These are phyloP conservation scores for Diorhabda carinulata DNA, from an alignment of 1,140 invertebrate species.

Conservation along the genomic window DNA sequence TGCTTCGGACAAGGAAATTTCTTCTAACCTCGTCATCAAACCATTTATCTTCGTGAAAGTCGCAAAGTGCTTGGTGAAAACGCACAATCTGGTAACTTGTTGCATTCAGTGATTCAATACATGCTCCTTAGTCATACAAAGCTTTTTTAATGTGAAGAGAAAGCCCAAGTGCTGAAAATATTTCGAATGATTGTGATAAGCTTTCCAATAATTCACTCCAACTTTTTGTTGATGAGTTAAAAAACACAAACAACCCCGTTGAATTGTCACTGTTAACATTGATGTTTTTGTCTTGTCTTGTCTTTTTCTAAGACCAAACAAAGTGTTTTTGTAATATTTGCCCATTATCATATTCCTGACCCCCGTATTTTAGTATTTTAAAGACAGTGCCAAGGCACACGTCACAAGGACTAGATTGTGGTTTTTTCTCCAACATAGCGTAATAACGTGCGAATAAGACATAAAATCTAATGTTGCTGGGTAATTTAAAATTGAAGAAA, in stretches of 20 bases:
- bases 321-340: no score
- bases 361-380: no score
- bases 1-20: conserved; percentile 18
- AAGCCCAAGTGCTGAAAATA: background rate
- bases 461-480: no score
- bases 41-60: conserved; percentile 15
- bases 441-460: no score
- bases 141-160: conserved; percentile 35
- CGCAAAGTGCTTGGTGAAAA: conserved; percentile 24
- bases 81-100: conserved; percentile 22
- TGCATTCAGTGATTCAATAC: conserved; percentile 33
- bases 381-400: no score
- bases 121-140: conserved; percentile 35
- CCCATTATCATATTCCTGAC: no score
- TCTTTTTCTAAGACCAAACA: no score
- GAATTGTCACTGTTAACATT: conserved; percentile 15
- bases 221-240: conserved; percentile 35
- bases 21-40: conserved; percentile 10
- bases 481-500: no score
- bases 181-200: conserved; percentile 15
- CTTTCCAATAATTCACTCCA: conserved; percentile 37
- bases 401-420: no score
- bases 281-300: no score
- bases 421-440: no score
- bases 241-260: conserved; percentile 35